Evolutionary conservation across 35 echinoderm and acorn worm genomes (phyloP), one percentile per base, ranked within the genome.

Genomic region (Acanthaster planci): DNA sequence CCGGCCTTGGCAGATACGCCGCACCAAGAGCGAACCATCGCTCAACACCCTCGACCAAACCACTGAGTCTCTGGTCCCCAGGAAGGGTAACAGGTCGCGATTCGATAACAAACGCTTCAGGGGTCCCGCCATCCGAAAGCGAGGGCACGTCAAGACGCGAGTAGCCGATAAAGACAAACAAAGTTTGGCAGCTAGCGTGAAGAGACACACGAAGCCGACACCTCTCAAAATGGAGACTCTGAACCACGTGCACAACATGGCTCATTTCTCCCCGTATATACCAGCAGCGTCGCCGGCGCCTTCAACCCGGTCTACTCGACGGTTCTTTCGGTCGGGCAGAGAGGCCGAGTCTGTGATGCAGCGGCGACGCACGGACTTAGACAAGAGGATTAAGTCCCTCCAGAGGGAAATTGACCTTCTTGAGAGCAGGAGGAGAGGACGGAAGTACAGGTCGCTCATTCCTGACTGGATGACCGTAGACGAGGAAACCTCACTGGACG

Each of bases 301-400:
- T 19, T 31, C 7, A 19, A 6, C 26, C 64, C 64, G 64, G 64
- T 72, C 64, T 6, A 14, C 14, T 16, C 64, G 64, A 34, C 64
- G 64, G 64, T 72, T 72, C 64, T 31, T 34, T 1, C 64, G 64
- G 64, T 34, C 64, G 14, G 23, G 26, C n/a, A 0, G 64, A 26
- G 64, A 72, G 64, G 64, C 34, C 4, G 64, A 72, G 34, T 10
- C 34, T 26, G 15, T 26, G 4, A 31, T 34, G 30, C 64, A 29
- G 34, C 64, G 64, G 23, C 64, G 64, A 26, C 64, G 64, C 64
- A 72, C 26, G 64, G 64, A 72, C 7, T 72, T 72, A 26, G 64
- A 72, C 21, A 34, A 35, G 23, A 35, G n/a, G n/a, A 72, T 72
- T 12, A 72, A 34, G 10, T 30, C 64, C 34, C 14, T 72, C 34